phyloP scores from a whole-genome alignment of 2,113 vertebrate species.

The Nycticebus coucang region DNA sequence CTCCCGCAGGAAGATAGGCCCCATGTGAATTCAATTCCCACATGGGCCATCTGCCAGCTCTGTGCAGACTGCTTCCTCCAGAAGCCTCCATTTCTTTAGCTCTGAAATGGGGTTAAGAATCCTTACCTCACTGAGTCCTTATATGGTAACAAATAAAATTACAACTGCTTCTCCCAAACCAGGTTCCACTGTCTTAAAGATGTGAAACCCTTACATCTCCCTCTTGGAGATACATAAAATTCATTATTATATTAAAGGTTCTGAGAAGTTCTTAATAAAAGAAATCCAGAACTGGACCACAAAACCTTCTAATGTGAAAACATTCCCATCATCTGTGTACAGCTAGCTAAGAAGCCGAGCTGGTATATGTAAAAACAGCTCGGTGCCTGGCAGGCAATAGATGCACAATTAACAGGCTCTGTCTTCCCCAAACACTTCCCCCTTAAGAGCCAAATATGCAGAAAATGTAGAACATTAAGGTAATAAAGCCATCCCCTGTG shows the following conservation, averaged over 20 bases:
- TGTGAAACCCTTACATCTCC: neutral
- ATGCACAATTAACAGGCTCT: conserved; percentile 59
- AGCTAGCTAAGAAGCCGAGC: neutral
- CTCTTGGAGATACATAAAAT: neutral
- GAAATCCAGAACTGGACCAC: neutral
- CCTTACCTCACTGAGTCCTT: neutral
- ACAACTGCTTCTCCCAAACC: neutral
- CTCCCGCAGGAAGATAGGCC: neutral
- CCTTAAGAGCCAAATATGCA: conserved; percentile 44
- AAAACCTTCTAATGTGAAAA: neutral
- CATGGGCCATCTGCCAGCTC: neutral
- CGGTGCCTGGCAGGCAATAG: conserved; percentile 30
- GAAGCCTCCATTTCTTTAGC: conserved; percentile 1
- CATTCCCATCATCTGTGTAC: neutral
- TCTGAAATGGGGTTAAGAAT: conserved; percentile 48
- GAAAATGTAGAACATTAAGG: conserved; percentile 58
- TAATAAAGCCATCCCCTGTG: conserved; percentile 43
- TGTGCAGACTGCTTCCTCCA: neutral
- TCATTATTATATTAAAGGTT: neutral
- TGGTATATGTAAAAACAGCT: neutral
- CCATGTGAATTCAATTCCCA: neutral
- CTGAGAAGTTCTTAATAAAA: neutral
- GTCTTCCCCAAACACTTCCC: neutral
- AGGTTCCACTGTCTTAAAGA: neutral
- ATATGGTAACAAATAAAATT: conserved; percentile 13